Evolutionary conservation across 2,797 vertebrate genomes (phyloP), one percentile per base, ranked within the genome.

Genomic region (Aldrovandia affinis): DNA sequence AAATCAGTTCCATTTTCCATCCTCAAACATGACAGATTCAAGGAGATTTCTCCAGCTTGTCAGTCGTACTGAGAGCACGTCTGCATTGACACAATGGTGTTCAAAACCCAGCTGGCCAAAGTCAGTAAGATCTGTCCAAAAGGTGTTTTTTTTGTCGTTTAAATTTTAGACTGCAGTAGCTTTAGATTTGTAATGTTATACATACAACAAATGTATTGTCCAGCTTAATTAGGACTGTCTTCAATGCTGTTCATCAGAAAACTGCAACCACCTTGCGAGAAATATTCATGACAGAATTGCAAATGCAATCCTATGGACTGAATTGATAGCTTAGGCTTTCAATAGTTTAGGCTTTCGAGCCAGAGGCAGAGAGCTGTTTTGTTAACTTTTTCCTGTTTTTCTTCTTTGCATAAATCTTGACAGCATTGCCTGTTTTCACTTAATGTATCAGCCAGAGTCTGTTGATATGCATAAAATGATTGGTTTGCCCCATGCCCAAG

Each of bases 21-120:
- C n/a, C n/a, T n/a, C 52, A 73, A 30, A 85, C 81, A 68, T 3
- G 2, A 78, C 12, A 39, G 81, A 68, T 61, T 63, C 15, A 12
- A n/a, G 28, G 61, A 85, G 36, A 79, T 36, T 82, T 28, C 52
- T 75, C 47, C 59, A 80, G 78, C 80, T 57, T 57, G 73, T 79
- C 2, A 47, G 83, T 92, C 85, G 89, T 87, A 89, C 83, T n/a
- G n/a, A n/a, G n/a, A n/a, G n/a, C n/a, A n/a, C n/a, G 78, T 90
- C 81, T 84, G 84, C 4, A 4, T 20, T 57, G 89, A 90, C 90
- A 88, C 88, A 85, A 77, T 87, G 80, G 85, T 75, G 84, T 86
- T 89, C 85, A 85, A 87, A 80, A 80, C 80, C 78, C 89, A 88
- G 88, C 88, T 88, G 87, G 86, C 85, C 84, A 82, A 54, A 78